Conservation (phyloP, 2,113 vertebrate species). For the Vanacampus margaritifer region DNA sequence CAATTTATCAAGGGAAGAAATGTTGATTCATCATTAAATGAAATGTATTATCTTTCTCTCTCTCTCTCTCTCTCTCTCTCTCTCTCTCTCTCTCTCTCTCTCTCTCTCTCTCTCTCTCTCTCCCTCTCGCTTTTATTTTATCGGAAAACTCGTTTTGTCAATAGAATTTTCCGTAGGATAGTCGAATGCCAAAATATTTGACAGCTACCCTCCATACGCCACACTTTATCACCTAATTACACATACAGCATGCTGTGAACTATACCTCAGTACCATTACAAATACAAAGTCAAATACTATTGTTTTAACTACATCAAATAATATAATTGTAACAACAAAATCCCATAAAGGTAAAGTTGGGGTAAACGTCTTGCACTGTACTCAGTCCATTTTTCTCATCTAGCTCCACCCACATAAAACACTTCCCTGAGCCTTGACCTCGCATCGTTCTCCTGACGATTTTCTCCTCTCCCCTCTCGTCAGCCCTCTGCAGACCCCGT, state of each 20-base stretch:
- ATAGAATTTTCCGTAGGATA: no score
- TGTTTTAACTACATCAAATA: not conserved
- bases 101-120: no score
- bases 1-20: no score
- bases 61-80: no score
- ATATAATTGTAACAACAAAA: not conserved
- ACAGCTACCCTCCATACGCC: no score
- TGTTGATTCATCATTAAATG: no score
- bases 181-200: no score
- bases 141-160: no score
- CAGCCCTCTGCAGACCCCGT: slow-evolving; percentile 12
- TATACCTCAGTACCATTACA: not conserved
- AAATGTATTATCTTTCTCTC: no score
- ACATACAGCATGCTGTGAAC: not conserved
- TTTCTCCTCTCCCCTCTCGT: not conserved
- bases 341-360: not conserved
- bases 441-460: not conserved
- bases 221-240: no score
- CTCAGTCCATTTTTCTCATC: not conserved
- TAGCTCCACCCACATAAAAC: not conserved
- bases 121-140: no score
- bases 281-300: not conserved
- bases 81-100: no score
- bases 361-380: not conserved
- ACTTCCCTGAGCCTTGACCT: slow-evolving; percentile 17